Percentiles rank a stretch among this genome's conserved stretches.
These are phyloP conservation scores for Galaxias olidus DNA, from an alignment of 2,797 vertebrate species.

Conservation along the genomic window DNA sequence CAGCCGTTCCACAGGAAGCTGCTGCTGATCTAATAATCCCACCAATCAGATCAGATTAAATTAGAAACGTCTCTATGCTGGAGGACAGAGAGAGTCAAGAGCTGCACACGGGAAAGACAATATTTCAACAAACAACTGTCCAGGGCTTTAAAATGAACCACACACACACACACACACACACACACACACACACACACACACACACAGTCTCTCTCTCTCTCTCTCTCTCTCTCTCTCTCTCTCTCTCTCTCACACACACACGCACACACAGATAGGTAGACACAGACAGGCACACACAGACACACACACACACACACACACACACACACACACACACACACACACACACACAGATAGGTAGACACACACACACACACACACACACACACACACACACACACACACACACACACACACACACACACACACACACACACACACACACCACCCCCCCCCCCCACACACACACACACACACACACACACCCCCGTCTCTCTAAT, in stretches of 20 bases:
- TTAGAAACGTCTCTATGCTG: no score
- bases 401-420: constrained; percentile 10
- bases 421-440: constrained; percentile 17
- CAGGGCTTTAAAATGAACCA: background rate
- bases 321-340: constrained; percentile 4
- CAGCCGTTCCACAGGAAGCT: no score
- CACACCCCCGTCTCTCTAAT: background rate
- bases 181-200: background rate
- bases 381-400: constrained; percentile 5
- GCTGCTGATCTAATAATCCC: no score
- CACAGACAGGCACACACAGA: constrained; percentile 6
- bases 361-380: constrained; percentile 4
- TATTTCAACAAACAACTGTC: no score
- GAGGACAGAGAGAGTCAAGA: no score
- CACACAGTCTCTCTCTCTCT: no score
- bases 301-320: constrained; percentile 2
- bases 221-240: no score
- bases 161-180: constrained; percentile 2
- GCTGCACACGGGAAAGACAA: no score
- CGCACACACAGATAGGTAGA: background rate
- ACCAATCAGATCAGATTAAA: no score
- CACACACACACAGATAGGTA: constrained; percentile 3
- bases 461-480: constrained; percentile 15
- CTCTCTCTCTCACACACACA: background rate
- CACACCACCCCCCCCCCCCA: constrained; percentile 1